Base-by-base conservation (phyloP, 2,113 vertebrate genomes). In the Octodon degus region DNA sequence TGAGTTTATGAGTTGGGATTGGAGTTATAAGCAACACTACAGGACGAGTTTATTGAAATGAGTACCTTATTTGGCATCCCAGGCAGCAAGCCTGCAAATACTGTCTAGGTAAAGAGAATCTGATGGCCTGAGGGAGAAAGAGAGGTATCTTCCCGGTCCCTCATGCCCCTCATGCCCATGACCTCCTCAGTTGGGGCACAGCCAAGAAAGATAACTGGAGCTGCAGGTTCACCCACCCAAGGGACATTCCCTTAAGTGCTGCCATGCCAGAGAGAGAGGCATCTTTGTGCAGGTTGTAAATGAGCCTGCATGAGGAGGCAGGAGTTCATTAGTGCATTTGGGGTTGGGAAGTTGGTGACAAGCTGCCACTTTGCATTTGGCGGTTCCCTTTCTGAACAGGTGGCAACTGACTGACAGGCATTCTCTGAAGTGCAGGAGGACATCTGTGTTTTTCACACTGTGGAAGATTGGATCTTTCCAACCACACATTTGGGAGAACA, bases 401-500 rank as follows among this genome's bases (percentile, higher is more conserved):
- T 12, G 98, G 95, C 74, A 95, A 93, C n/a, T 76, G 96, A 98
- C 22, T 96, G 98, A 94, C 96, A 97, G 85, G 89, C 93, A 82
- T 96, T 89, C 88, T 94, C 89, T 25, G 67, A 97, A 97, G 84
- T 87, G 81, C 83, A 53, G 67, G 97, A 96, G 86, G 97, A 97
- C 30, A 86, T 94, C 98, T 70, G 16, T 96, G 97, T 96, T 95
- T 94, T 97, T 96, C 91, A 93, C 81, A 91, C 24, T 72, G 81
- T 37, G 24, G 89, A 90, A 92, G 25, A 87, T 32, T 43, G 30
- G 58, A 95, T 96, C 96, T 93, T 91, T 96, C 97, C 83, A 91
- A 96, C 67, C 50, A 58, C 87, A 96, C 97, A 97, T 98, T 97
- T 96, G 96, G 96, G 94, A 72, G 86, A 97, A 97, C 97, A 97